Evolutionary conservation across 2,113 vertebrate species (phyloP).

Genomic region (Ochotona princeps): DNA sequence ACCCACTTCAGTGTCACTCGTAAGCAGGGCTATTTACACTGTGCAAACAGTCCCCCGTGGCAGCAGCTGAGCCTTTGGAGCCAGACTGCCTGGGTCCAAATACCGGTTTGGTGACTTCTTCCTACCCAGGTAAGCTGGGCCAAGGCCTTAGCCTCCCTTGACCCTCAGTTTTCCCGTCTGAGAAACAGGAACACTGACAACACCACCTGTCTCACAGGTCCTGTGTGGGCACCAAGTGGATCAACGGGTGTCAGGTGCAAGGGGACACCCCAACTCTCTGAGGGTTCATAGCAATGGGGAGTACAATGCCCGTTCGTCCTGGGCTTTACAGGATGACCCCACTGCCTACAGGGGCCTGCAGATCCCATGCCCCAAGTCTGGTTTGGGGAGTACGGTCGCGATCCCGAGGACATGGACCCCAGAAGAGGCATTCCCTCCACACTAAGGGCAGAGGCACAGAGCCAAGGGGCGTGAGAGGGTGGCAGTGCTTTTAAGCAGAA

Average conservation of each 20-base stretch:
- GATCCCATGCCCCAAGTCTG: not conserved
- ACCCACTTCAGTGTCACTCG: not conserved
- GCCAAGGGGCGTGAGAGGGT: not conserved
- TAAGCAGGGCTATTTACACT: not conserved
- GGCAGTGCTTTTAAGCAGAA: not conserved
- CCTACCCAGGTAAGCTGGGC: not conserved
- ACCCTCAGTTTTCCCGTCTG: slow-evolving; percentile 58
- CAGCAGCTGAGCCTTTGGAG: slow-evolving; percentile 4
- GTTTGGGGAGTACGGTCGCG: not conserved
- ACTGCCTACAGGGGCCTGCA: not conserved
- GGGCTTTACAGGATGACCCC: not conserved
- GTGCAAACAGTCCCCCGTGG: not conserved
- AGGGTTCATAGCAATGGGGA: not conserved
- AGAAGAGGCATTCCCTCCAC: not conserved
- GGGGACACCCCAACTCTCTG: not conserved
- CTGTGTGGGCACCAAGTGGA: not conserved
- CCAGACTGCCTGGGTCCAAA: slow-evolving; percentile 16
- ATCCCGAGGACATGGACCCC: not conserved
- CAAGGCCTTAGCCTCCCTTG: slow-evolving; percentile 37
- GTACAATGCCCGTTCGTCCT: not conserved
- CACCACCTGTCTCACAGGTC: not conserved
- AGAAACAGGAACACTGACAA: slow-evolving; percentile 28
- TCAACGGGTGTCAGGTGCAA: not conserved
- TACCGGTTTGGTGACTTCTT: slow-evolving; percentile 51
- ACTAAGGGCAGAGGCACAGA: not conserved